These are phyloP conservation scores for Romanogobio albipinnatus DNA, from an alignment of 2,113 vertebrate genomes.

Conservation along the genomic window DNA sequence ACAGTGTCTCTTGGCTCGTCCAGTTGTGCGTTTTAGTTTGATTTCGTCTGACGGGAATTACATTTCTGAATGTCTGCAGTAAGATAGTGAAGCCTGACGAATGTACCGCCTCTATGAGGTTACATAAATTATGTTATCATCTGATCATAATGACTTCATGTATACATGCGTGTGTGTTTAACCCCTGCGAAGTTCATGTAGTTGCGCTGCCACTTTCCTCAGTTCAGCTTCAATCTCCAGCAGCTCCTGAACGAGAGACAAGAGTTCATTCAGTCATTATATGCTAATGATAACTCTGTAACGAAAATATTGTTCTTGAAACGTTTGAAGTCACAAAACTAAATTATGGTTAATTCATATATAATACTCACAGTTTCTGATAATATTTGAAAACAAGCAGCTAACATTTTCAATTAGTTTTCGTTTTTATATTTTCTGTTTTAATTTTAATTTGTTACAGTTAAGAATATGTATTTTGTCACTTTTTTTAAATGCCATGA, in stretches of 20 bases:
- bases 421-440: too few species aligned
- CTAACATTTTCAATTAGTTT: too few species aligned
- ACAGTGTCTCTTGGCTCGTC: background rate
- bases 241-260: slow-evolving; percentile 68
- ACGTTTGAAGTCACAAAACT: background rate
- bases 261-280: background rate
- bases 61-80: background rate
- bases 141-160: background rate
- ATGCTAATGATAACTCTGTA: too few species aligned
- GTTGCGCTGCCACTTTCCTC: slow-evolving; percentile 74
- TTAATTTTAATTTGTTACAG: too few species aligned
- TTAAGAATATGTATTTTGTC: too few species aligned
- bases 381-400: background rate
- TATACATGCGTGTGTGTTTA: slow-evolving; percentile 60
- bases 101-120: background rate
- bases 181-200: slow-evolving; percentile 76
- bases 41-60: background rate
- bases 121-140: background rate
- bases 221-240: slow-evolving; percentile 78
- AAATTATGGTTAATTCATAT: background rate
- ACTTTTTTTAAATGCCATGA: too few species aligned
- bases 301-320: background rate
- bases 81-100: background rate
- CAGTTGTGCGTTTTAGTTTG: background rate
- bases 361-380: background rate